Evolutionary conservation across 2,797 vertebrate species (phyloP).

Genomic region (Chloroceryle amazona): DNA sequence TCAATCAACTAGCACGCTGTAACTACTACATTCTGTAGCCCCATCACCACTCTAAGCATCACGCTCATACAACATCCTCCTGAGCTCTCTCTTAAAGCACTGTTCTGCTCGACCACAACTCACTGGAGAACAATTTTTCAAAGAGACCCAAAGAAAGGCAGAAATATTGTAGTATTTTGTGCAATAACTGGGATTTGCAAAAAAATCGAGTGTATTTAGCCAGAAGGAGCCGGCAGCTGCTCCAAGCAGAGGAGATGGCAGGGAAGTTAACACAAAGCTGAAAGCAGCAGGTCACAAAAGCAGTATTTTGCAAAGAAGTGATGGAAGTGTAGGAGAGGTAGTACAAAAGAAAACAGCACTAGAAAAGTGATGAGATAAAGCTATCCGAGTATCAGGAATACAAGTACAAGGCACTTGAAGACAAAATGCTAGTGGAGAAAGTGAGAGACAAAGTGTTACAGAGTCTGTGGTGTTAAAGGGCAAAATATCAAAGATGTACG

Average conservation of each 20-base stretch:
- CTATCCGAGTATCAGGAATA: background rate
- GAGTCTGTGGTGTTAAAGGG: background rate
- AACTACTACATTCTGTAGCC: background rate
- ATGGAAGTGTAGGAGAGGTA: background rate
- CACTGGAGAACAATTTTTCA: background rate
- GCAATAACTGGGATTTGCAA: background rate
- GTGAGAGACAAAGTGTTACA: background rate
- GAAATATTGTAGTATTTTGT: background rate
- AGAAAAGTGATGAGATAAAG: background rate
- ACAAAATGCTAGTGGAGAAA: background rate
- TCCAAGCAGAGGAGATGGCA: background rate
- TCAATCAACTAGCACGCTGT: background rate
- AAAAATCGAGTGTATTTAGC: background rate
- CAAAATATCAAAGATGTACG: background rate
- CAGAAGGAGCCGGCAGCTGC: background rate
- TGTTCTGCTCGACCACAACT: background rate
- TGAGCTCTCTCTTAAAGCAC: background rate
- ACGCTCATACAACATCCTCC: background rate
- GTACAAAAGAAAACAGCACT: background rate
- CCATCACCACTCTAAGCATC: background rate
- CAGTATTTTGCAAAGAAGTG: background rate
- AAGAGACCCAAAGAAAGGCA: background rate
- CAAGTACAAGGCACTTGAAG: background rate
- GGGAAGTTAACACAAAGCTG: background rate
- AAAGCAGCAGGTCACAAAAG: background rate